Evolutionary conservation across 2,888 invertebrate genomes (phyloP), one percentile per base, ranked within the genome.

Genomic region (Lissonota sp.): DNA sequence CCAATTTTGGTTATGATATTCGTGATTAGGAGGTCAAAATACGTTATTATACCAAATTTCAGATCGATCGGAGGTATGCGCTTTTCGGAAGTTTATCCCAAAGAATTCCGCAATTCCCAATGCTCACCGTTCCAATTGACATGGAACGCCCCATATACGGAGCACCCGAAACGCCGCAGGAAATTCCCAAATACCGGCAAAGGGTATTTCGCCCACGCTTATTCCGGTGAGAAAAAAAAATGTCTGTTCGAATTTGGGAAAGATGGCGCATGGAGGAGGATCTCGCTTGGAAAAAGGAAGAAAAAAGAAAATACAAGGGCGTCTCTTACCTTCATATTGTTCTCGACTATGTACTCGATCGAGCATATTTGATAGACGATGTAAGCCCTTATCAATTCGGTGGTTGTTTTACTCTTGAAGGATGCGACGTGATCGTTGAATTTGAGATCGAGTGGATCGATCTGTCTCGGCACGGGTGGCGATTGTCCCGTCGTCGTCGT

Each of bases 351-450:
- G 92, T 95, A 96, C 90, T 96, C 95, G 90, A 97, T 94, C 76
- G 97, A 96, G 93, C 99, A 99, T 92, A 99, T 94, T 91, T 97
- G 96, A 93, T 99, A 98, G 86, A 99, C 99, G 90, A 98, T 89
- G 92, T 98, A 96, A 53, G 98, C 98, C 85, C 99, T 95, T 69
- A 98, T 91, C 86, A 99, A 95, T 93, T 99, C 99, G 93, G 95
- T 95, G 86, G 97, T 98, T 88, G 97, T 98, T 94, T 99, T 99
- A 93, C 98, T 98, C 93, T 98, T 97, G 94, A 98, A 99, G 39
- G 99, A 97, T 86, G 98, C 98, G 88, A 96, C 94, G 39, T 97
- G 96, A 94, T 98, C 97, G 93, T 96, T 96, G 93, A 99, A 99
- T 86, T 94, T 94, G 84, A 97, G 95, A 93, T 98, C 98, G 87